Percentiles rank a stretch among this genome's conserved stretches.
Evolutionary conservation across 2,797 vertebrate species (phyloP).

Genomic region (Bradypus variegatus): DNA sequence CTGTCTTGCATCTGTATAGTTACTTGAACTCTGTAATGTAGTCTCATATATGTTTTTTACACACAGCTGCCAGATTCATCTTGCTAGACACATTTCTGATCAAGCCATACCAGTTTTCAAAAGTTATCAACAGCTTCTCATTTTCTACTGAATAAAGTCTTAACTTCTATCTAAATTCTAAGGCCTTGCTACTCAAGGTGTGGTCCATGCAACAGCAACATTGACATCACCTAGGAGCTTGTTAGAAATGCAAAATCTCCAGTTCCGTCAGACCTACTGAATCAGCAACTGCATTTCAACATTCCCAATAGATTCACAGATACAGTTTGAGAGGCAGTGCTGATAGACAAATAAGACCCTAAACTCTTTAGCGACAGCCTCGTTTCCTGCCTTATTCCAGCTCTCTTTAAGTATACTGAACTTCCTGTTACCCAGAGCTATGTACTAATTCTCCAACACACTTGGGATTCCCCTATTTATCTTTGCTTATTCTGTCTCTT

Average conservation of each 20-base stretch:
- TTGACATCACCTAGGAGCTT: neutral
- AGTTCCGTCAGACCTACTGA: neutral
- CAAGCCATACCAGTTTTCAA: neutral
- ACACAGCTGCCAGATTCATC: neutral
- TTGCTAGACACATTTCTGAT: constrained; percentile 2
- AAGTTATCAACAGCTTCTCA: neutral
- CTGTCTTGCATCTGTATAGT: neutral
- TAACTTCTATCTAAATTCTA: neutral
- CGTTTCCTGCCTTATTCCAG: neutral
- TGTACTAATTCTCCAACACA: neutral
- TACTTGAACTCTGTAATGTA: constrained; percentile 11
- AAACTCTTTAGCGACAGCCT: neutral
- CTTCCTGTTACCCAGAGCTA: neutral
- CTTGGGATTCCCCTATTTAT: neutral
- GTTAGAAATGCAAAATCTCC: neutral
- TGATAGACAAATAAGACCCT: neutral
- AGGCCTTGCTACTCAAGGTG: neutral
- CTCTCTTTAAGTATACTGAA: neutral
- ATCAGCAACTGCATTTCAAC: neutral
- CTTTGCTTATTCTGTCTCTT: neutral
- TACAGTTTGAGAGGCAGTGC: neutral
- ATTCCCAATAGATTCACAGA: neutral
- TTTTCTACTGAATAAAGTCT: neutral
- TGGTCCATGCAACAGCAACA: neutral
- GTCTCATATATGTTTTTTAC: neutral